Percentiles rank a stretch among this genome's conserved stretches.
phyloP scores from a whole-genome alignment of 64 coral and sea anemone species.

The Stylophora pistillata region DNA sequence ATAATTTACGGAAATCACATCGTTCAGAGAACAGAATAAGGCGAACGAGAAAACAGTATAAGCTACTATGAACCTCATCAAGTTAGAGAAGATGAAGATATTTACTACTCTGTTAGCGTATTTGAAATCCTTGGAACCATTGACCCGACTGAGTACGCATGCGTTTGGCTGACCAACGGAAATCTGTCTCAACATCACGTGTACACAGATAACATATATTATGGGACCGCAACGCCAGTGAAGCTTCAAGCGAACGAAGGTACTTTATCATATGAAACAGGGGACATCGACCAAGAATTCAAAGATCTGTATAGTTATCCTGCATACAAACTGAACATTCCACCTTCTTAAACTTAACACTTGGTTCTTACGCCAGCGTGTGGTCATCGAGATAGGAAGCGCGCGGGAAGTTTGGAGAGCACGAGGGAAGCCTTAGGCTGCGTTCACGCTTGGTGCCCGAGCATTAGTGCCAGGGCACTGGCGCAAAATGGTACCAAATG shows the following conservation, averaged over 20 bases:
- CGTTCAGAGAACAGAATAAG: neutral
- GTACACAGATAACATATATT: conserved; percentile 35
- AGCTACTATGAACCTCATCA: neutral
- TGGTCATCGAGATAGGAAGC: no score
- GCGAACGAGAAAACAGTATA: neutral
- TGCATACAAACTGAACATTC: neutral
- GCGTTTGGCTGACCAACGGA: conserved; percentile 32
- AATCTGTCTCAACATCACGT: conserved; percentile 22
- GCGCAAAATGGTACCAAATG: no score
- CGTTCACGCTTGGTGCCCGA: no score
- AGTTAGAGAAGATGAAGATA: conserved; percentile 1
- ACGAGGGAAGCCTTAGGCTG: no score
- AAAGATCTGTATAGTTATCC: neutral
- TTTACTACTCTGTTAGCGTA: conserved; percentile 15
- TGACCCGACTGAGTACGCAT: neutral
- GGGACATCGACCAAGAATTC: neutral
- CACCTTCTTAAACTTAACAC: no score
- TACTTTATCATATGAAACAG: conserved; percentile 6
- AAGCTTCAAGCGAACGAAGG: neutral
- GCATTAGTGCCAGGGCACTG: no score
- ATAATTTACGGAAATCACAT: conserved; percentile 45
- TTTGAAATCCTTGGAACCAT: conserved; percentile 30
- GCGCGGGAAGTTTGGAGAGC: no score
- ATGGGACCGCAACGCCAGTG: neutral
- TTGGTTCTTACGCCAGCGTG: no score